These are phyloP conservation scores for Chromobotia macracanthus DNA, from an alignment of 2,797 vertebrate genomes.

Conservation along the genomic window DNA sequence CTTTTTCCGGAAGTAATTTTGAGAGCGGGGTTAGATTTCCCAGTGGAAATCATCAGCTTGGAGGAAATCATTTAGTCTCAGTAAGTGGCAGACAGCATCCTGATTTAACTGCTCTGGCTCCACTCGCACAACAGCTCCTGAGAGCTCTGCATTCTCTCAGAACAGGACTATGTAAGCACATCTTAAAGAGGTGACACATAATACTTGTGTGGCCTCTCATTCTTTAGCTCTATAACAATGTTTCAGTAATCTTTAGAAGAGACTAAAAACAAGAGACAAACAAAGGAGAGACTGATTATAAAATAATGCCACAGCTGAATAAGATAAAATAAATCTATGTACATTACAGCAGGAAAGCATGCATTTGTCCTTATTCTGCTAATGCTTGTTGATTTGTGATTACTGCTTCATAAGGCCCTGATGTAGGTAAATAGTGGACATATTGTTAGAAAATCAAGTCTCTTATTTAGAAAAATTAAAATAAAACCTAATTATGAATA, in stretches of 20 bases:
- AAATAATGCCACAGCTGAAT: conserved; percentile 44
- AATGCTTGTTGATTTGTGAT: not conserved
- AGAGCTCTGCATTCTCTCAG: conserved; percentile 88
- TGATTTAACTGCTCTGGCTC: conserved; percentile 89
- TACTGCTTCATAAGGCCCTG: not conserved
- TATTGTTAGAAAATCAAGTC: not conserved
- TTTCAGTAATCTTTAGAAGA: conserved; percentile 35
- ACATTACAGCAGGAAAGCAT: not conserved
- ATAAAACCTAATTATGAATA: not conserved
- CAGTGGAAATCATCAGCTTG: conserved; percentile 91
- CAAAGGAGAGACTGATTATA: not conserved
- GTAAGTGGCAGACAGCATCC: conserved; percentile 93
- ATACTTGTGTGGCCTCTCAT: conserved; percentile 86
- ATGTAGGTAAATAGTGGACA: not conserved
- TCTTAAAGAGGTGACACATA: conserved; percentile 84
- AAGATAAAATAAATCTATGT: conserved; percentile 29
- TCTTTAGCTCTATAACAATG: conserved; percentile 33
- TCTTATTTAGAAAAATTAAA: not conserved
- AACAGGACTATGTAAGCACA: conserved; percentile 87
- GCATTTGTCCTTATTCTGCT: not conserved
- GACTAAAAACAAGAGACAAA: not conserved
- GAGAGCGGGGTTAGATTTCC: conserved; percentile 89
- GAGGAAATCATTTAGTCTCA: conserved; percentile 91
- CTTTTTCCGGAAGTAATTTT: conserved; percentile 92
- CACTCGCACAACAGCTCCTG: conserved; percentile 85